Percentiles rank a stretch among this genome's conserved stretches.
phyloP scores from a whole-genome alignment of 1,140 invertebrate species.

The Caenorhabditis elegans region DNA sequence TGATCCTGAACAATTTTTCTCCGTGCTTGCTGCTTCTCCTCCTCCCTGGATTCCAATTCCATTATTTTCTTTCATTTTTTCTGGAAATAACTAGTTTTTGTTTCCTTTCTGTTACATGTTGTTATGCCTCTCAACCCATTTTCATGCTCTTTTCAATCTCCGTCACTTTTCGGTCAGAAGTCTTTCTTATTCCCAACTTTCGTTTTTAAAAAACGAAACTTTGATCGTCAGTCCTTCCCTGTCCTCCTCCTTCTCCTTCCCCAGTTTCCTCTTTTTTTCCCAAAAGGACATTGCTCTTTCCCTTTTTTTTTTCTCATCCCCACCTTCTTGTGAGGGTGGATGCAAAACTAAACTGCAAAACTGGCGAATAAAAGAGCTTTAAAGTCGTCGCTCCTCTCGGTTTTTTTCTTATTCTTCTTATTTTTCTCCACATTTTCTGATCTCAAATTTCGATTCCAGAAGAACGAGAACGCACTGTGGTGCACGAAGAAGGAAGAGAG shows the following conservation, averaged over 20 bases:
- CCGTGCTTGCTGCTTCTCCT: too few relatives aligned
- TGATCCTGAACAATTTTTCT: too few relatives aligned
- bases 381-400: background rate
- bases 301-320: background rate
- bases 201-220: conserved; percentile 9
- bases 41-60: too few relatives aligned
- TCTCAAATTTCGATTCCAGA: conserved; percentile 27
- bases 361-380: background rate
- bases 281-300: conserved; percentile 12
- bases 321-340: background rate
- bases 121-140: too few relatives aligned
- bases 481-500: conserved; percentile 21
- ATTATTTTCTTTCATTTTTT: too few relatives aligned
- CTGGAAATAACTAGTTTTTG: too few relatives aligned
- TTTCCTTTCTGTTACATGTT: too few relatives aligned
- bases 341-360: background rate
- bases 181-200: background rate
- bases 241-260: background rate
- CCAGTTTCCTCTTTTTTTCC: background rate
- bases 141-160: background rate
- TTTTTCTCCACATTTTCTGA: background rate
- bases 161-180: background rate
- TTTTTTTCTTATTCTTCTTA: background rate
- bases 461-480: conserved; percentile 30
- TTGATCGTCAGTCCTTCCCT: conserved; percentile 1